These are phyloP conservation scores for Helleia helle DNA, from an alignment of 2,888 invertebrate species.

Conservation along the genomic window DNA sequence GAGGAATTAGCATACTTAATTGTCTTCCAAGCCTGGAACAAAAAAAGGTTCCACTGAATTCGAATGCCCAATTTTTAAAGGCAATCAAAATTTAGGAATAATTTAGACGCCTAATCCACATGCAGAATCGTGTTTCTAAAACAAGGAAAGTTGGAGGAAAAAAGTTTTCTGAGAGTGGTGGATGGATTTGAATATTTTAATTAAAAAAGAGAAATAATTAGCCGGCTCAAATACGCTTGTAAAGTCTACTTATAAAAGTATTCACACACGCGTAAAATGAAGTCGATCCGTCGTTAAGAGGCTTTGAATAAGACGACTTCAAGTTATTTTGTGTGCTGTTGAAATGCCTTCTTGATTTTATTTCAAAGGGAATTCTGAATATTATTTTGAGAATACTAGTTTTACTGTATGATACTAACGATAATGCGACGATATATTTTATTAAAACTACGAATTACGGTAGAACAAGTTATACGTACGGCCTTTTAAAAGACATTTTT, in stretches of 20 bases:
- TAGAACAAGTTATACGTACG: no score
- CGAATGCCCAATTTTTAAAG: conserved; percentile 47
- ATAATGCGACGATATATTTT: no score
- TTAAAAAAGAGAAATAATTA: conserved; percentile 41
- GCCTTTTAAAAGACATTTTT: no score
- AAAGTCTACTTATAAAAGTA: conserved; percentile 30
- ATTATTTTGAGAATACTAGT: conserved; percentile 24
- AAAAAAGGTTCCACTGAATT: conserved; percentile 49
- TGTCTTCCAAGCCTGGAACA: conserved; percentile 52
- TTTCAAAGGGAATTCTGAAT: conserved; percentile 32
- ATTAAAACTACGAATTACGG: no score
- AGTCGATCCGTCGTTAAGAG: conserved; percentile 34
- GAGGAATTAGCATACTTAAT: conserved; percentile 68
- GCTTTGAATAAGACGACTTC: conserved; percentile 35
- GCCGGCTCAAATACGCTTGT: conserved; percentile 33
- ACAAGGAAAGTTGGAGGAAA: conserved; percentile 39
- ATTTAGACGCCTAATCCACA: conserved; percentile 54
- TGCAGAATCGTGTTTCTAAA: conserved; percentile 37
- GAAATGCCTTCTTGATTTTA: conserved; percentile 37
- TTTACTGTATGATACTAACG: no score
- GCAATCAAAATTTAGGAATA: conserved; percentile 64
- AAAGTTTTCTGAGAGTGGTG: conserved; percentile 38
- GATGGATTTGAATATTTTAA: conserved; percentile 53
- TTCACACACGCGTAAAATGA: conserved; percentile 42
- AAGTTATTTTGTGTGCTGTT: conserved; percentile 35